Base-by-base conservation (phyloP, 2,888 invertebrate genomes). In the Mayetiola destructor region DNA sequence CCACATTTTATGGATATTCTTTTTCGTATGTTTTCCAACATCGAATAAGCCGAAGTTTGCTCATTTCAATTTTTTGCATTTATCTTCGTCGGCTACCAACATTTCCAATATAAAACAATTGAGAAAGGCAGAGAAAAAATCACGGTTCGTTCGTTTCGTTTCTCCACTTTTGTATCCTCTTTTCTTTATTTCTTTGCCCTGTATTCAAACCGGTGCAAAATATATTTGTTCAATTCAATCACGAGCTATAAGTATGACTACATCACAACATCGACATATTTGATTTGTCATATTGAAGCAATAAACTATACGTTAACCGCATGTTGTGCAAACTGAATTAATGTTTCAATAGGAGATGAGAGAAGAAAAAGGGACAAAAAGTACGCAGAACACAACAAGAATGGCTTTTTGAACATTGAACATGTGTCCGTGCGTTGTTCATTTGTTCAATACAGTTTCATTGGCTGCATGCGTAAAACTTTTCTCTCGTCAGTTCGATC, bases 231-330 rank as follows among this genome's bases (percentile, higher is more conserved):
- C n/a, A n/a, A n/a, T n/a, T n/a, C n/a, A n/a, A 21, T 21, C 14
- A 10, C 21, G 20, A 2, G 18, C 4, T 3, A 4, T 6, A 4
- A 39, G 2, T 20, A 39, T 20, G 18, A 23, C 21, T n/a, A 23
- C 21, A 27, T 9, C 4, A 16, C 48, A 20, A 48, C 23, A 48
- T 48, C 48, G 48, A 48, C 48, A 48, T 48, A 48, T 48, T 48
- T 48, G 48, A 48, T 48, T 48, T 48, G 48, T 48, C 48, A 48
- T 48, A 48, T 16, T 48, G 48, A 48, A 48, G 48, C 27, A 48
- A 48, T 48, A 48, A 48, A 48, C 27, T 48, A 27, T 48, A 48
- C 48, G 27, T 48, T 48, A 48, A 48, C 48, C 48, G 48, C 48
- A 48, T 48, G 48, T 48, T 48, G 48, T 48, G 48, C 29, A 16